Base-by-base conservation (phyloP, 2,888 invertebrate species). In the Heliconius sara region DNA sequence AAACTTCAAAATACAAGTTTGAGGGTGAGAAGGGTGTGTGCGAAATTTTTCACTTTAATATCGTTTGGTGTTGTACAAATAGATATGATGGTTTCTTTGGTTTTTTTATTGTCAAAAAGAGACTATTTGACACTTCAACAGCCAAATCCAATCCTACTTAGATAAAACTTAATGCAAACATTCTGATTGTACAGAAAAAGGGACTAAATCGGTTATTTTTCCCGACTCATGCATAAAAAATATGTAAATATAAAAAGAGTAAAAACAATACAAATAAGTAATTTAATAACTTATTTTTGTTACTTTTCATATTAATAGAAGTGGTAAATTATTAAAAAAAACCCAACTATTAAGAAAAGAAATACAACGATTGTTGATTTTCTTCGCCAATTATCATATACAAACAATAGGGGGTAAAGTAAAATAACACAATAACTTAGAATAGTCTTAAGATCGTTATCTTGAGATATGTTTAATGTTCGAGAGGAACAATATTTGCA, bases 341-440 rank as follows among this genome's bases (percentile, higher is more conserved):
- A 72, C 9, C n/a, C 63, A 22, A 67, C 77, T 79, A 47, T 75
- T 66, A 77, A 67, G 67, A 34, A 74, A 66, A 60, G 47, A 77
- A 73, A 27, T 57, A 57, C 68, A 70, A 70, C 76, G 74, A 79
- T 79, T 78, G 68, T 82, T 81, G 80, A 80, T 75, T 81, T 80
- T 65, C 63, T 30, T 66, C 25, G 30, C 63, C 68, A 47, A 78
- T 80, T 82, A 83, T 83, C 83, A 72, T 84, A 84, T 81, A 83
- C 68, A 80, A 84, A 71, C 81, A 76, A 81, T 82, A 81, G 81
- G 81, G 82, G 83, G 84, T 81, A 81, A 39, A 60, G 52, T 79
- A 76, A 76, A 82, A 81, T 76, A 72, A 30, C 27, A 22, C 19
- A 34, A 52, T 67, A 34, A 13, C 47, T 72, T 60, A n/a, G n/a